A percentile compares a stretch with the other conserved stretches of the same genome.
Evolutionary conservation across 2,113 vertebrate genomes (phyloP).

Genomic region (Lates calcarifer): DNA sequence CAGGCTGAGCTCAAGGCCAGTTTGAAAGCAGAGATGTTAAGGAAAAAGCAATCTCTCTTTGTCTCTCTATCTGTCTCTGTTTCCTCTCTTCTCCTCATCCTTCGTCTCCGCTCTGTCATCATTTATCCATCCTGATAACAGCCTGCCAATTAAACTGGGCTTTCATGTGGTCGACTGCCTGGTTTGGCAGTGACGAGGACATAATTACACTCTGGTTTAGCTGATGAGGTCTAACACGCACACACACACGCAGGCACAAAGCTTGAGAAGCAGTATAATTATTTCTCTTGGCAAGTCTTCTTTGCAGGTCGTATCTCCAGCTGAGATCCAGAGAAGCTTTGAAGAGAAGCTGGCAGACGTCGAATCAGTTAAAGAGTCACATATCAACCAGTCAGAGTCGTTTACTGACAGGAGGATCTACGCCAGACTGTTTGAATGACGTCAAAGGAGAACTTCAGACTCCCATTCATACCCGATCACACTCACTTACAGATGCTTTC

Average conservation of each 20-base stretch:
- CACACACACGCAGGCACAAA: slow-evolving; percentile 13
- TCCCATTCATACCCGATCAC: not conserved
- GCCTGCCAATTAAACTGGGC: slow-evolving; percentile 40
- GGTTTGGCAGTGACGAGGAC: slow-evolving; percentile 19
- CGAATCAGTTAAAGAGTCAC: not conserved
- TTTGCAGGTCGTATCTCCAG: slow-evolving; percentile 33
- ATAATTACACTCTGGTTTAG: slow-evolving; percentile 36
- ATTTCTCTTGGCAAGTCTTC: slow-evolving; percentile 33
- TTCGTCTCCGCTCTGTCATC: not conserved
- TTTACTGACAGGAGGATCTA: not conserved
- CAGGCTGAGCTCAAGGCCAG: slow-evolving; percentile 52
- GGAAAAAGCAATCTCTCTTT: not conserved
- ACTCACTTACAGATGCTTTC: not conserved
- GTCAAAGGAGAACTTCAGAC: no score
- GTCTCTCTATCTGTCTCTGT: slow-evolving; percentile 13
- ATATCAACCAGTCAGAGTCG: not conserved
- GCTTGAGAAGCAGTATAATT: slow-evolving; percentile 24
- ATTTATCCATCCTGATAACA: slow-evolving; percentile 44
- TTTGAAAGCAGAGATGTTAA: slow-evolving; percentile 14
- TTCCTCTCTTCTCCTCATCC: not conserved
- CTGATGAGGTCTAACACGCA: slow-evolving; percentile 36
- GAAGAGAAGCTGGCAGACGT: slow-evolving; percentile 21
- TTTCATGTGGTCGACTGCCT: slow-evolving; percentile 29
- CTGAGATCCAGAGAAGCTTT: slow-evolving; percentile 42
- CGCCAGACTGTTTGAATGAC: no score